These are phyloP conservation scores for Potamarius usumacintae DNA, from an alignment of 2,113 vertebrate genomes.

Conservation along the genomic window DNA sequence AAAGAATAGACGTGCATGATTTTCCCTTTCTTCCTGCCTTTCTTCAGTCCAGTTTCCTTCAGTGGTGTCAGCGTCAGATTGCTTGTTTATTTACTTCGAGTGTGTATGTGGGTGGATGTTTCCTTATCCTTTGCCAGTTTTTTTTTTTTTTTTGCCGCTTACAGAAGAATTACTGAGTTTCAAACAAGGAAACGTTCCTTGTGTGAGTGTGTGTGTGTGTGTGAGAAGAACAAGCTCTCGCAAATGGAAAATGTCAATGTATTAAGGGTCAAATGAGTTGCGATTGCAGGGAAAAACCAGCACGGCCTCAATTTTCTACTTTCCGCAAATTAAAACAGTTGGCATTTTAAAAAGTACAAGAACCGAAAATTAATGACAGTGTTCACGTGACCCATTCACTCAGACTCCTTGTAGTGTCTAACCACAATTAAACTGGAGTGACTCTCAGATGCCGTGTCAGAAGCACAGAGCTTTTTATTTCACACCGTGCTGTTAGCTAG, in stretches of 20 bases:
- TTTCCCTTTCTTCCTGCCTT: not conserved
- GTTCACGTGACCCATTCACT: not conserved
- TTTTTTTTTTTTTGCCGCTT: not conserved
- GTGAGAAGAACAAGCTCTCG: not conserved
- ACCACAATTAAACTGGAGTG: not conserved
- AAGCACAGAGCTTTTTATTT: not conserved
- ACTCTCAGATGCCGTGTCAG: too few species aligned
- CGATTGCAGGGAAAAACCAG: not conserved
- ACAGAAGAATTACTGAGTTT: not conserved
- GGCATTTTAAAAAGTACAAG: not conserved
- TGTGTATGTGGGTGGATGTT: not conserved
- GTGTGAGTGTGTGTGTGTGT: not conserved
- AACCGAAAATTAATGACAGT: not conserved
- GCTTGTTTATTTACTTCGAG: not conserved
- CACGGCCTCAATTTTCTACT: not conserved
- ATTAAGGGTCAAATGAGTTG: not conserved
- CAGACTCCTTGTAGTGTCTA: not conserved
- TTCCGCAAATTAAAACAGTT: not conserved
- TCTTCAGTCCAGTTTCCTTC: not conserved
- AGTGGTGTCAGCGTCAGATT: not conserved
- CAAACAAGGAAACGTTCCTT: not conserved
- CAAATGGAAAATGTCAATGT: not conserved
- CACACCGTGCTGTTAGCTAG: not conserved
- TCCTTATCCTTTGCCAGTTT: conserved; percentile 10
- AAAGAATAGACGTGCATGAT: not conserved